Evolutionary conservation across 2,113 vertebrate species (phyloP).

Genomic region (Donacobius atricapilla): DNA sequence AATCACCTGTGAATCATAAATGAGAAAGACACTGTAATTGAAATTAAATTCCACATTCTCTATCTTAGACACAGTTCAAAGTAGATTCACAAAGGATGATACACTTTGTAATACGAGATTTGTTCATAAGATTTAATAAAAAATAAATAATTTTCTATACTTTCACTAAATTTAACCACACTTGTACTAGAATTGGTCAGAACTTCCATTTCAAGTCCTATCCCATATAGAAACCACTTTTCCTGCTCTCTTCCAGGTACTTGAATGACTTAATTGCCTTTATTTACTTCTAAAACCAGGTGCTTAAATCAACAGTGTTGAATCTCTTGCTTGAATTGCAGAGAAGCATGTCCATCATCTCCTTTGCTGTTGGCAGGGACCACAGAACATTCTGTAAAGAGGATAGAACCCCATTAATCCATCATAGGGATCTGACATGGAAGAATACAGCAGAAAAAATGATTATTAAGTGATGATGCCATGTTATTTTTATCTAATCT

Average conservation of each 20-base stretch:
- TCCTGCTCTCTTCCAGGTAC: background rate
- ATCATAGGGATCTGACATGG: background rate
- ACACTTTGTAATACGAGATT: background rate
- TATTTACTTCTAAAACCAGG: background rate
- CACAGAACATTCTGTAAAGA: background rate
- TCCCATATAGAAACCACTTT: background rate
- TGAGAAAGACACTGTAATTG: background rate
- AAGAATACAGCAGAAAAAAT: background rate
- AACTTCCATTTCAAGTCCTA: background rate
- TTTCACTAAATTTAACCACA: background rate
- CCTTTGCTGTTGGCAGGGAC: background rate
- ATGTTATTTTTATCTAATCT: background rate
- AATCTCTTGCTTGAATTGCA: background rate
- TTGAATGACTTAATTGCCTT: background rate
- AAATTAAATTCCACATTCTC: background rate
- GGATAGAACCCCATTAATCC: background rate
- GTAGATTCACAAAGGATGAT: background rate
- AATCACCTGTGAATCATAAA: background rate
- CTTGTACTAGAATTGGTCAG: background rate
- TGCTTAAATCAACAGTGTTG: background rate
- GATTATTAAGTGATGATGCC: background rate
- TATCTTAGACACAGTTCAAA: background rate
- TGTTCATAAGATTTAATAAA: background rate
- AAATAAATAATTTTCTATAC: background rate
- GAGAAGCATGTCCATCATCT: background rate